These are phyloP conservation scores for Uria lomvia DNA, from an alignment of 2,113 vertebrate species.

Conservation along the genomic window DNA sequence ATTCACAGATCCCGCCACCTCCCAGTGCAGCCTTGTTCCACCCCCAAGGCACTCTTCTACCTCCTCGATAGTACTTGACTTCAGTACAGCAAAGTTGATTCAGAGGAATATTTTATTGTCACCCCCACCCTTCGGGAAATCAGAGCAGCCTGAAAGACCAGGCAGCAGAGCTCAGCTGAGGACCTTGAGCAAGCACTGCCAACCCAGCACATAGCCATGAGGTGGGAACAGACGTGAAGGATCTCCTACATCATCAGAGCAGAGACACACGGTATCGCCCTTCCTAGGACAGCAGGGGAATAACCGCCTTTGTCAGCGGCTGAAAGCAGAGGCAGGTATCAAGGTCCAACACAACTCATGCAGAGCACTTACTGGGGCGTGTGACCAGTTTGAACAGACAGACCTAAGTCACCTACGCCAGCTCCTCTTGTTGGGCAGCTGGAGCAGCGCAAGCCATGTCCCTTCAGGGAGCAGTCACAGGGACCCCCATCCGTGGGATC, in stretches of 20 bases:
- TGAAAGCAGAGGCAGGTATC: rapidly evolving
- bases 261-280: rapidly evolving
- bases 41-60: neutral
- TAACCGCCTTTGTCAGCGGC: rapidly evolving
- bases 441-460: rapidly evolving
- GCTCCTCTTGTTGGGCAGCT: neutral
- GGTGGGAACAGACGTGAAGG: rapidly evolving
- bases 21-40: neutral
- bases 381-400: neutral
- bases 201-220: rapidly evolving
- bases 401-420: rapidly evolving
- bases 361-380: rapidly evolving
- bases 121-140: rapidly evolving
- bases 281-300: rapidly evolving
- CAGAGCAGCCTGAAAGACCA: rapidly evolving
- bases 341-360: rapidly evolving
- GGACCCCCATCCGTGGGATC: rapidly evolving
- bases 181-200: neutral
- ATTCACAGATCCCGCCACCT: neutral
- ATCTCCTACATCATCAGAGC: neutral
- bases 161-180: neutral
- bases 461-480: rapidly evolving
- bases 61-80: rapidly evolving
- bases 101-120: neutral
- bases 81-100: neutral